Base-by-base conservation (phyloP, 35 echinoderm and acorn worm genomes). In the Diadema setosum region DNA sequence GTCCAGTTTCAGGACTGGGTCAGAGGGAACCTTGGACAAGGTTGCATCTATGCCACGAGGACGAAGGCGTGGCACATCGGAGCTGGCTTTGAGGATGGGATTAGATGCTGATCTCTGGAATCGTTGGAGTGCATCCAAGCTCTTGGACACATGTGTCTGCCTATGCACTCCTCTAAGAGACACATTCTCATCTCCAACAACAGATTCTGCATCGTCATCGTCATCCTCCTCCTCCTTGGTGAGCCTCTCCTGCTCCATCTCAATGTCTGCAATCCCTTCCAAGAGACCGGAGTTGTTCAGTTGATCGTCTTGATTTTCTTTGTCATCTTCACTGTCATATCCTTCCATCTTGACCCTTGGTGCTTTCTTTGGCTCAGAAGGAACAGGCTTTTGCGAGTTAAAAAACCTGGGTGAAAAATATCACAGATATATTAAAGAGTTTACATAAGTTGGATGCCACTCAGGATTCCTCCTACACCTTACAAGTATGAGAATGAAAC, bases 91-190 rank as follows among this genome's bases (percentile, higher is more conserved):
- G 4, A 67, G 63, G 12, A 34, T 34, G 37, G 63, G 26, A 34
- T 26, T 34, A 25, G 73, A 78, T 14, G 35, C 17, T 21, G 73
- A 78, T 36, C 73, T 39, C 35, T 78, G 73, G 37, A 78, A 78
- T 36, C 40, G 39, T 78, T 78, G 73, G 24, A 78, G 24, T 25
- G 73, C 73, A n/a, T 78, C 20, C 24, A 78, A 41, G 18, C 73
- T 78, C 73, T 78, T 78, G 9, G 73, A 42, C 21, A 78, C 73
- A 44, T 78, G 73, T 42, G 73, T 78, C n/a, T 78, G 73, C 21
- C 21, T 6, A 21, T 52, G 48, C n/a, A n/a, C n/a, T 52, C n/a
- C n/a, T 52, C n/a, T n/a, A n/a, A n/a, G 48, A 52, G 48, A 9
- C 9, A 52, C n/a, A n/a, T 52, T 11, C 48, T 9, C 48, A 11